Conservation (phyloP, 2,888 invertebrate genomes). For the Heteromurus nitidus region DNA sequence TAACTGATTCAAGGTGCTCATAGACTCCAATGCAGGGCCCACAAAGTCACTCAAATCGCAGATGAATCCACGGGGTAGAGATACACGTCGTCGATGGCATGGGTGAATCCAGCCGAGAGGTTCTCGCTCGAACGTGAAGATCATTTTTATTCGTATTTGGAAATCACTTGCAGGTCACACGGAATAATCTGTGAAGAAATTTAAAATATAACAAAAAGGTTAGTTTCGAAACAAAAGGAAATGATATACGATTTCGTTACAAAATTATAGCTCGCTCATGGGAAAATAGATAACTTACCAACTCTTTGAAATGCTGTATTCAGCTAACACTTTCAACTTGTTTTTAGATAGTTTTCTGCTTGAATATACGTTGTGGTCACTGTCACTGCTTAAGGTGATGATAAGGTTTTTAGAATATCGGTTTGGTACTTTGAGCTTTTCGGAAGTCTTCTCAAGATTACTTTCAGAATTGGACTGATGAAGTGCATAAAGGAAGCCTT, state of each 20-base stretch:
- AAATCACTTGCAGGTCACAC: too few relatives aligned
- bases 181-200: too few relatives aligned
- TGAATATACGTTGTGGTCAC: neutral
- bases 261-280: too few relatives aligned
- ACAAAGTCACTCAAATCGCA: constrained; percentile 28
- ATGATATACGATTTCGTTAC: too few relatives aligned
- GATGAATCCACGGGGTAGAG: neutral
- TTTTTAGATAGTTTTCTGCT: too few relatives aligned
- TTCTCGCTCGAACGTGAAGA: constrained; percentile 31
- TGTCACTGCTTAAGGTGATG: neutral
- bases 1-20: constrained; percentile 13
- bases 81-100: neutral
- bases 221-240: too few relatives aligned
- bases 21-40: constrained; percentile 18
- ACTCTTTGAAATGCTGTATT: too few relatives aligned
- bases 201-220: too few relatives aligned
- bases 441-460: constrained; percentile 5
- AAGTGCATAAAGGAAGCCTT: neutral
- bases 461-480: constrained; percentile 28
- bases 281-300: too few relatives aligned
- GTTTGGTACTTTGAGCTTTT: neutral
- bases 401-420: too few relatives aligned
- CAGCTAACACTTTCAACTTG: too few relatives aligned
- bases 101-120: constrained; percentile 37
- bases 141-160: too few relatives aligned